Evolutionary conservation across 2,888 invertebrate genomes (phyloP), one percentile per base, ranked within the genome.

Genomic region (Stenodera caucasica): DNA sequence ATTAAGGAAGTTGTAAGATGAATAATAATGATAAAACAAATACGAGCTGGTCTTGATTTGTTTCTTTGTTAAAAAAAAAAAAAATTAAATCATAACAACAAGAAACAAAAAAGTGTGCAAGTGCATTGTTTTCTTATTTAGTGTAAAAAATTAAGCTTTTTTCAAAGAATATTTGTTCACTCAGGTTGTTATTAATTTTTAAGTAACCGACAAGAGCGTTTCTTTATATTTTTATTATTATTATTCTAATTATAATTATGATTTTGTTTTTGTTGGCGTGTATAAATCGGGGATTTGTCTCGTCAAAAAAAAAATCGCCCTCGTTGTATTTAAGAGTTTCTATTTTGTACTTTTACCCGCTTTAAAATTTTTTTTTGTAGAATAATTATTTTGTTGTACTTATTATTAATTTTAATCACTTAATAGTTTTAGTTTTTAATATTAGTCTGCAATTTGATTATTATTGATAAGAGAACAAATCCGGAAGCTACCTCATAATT

Each of bases 11-110:
- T 67, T 64, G 69, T 66, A 71, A 66, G 65, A 64, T 64, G 66
- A 40, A 9, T 8, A 12, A 45, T 45, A 9, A 40, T 23, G 45
- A 67, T 70, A 63, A 63, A 68, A 70, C 71, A 70, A 72, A 68
- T 71, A 69, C 74, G 70, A 75, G 73, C 75, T 74, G 75, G 73
- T 73, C 74, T 75, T 74, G 74, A 73, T 73, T 62, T 70, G 69
- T 70, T 65, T 50, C 37, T 14, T 55, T 58, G 57, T 58, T 55
- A 58, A 53, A 52, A 49, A 32, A 53, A 49, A 57, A 18, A 11
- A 40, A 15, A 12, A 35, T 35, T 35, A 14, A 15, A 21, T 21
- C 23, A 21, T 21, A 45, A 23, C n/a, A 45, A 23, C 37, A 45
- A 45, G 4, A 6, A 15, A 37, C 37, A 15, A 37, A 14, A 37